Evolutionary conservation across 2,888 invertebrate species (phyloP), one percentile per base, ranked within the genome.

Genomic region (Camponotus fellah): DNA sequence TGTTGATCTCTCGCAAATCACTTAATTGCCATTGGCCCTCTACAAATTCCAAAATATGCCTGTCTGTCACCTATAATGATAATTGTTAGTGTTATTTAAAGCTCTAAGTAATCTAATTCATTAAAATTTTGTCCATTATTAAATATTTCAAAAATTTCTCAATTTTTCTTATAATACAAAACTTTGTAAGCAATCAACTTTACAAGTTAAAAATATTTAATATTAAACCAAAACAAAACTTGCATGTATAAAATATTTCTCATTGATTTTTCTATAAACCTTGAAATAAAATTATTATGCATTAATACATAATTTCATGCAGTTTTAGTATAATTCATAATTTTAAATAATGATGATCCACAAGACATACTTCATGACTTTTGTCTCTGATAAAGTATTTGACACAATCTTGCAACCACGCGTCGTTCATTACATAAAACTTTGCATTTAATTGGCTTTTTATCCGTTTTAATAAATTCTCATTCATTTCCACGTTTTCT

Each of bases 1-100:
- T 92, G 82, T 91, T 93, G 68, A 97, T 96, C 21, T 97, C 96
- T 79, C 96, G 95, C 69, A 97, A 93, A 93, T 97, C 96, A 88
- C 96, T 95, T 5, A 97, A 93, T 66, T 96, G 93, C 97, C 97
- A 97, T 91, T 97, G 97, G 82, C 96, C 95, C 88, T 95, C 96
- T 0, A 96, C 97, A 92, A 96, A 96, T 75, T 94, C 94, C 89
- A 96, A 95, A 77, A 97, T 95, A 37, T 96, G 95, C 8, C 64
- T 58, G 0, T 69, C 46, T 6, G 60, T 71, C 1, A 75, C 4
- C 77, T 85, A 5, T 65, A 62, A 82, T 75, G 9, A 75, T 58
- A 88, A 82, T 62, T 6, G 53, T n/a, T 66, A 10, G 56, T n/a
- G 5, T 53, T 40, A 53, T 21, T 43, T 34, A 46, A n/a, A 1